Evolutionary conservation across 2,113 vertebrate species (phyloP).

Genomic region (Ondatra zibethicus): DNA sequence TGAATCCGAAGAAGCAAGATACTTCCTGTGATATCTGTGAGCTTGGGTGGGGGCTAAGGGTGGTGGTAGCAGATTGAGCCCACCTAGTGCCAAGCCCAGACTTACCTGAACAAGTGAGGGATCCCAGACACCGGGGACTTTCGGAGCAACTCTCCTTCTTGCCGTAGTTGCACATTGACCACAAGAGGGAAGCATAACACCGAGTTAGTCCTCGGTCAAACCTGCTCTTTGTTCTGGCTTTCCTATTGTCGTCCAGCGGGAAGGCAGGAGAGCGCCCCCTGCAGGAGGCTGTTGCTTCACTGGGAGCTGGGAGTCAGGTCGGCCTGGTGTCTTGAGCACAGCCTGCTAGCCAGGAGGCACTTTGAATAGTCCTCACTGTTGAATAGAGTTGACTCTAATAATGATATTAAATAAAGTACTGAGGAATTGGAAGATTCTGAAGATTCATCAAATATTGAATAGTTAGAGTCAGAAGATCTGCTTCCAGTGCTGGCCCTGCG

Average conservation of each 20-base stretch:
- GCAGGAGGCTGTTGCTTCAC: background rate
- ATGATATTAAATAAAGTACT: background rate
- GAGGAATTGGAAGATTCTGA: slow-evolving; percentile 13
- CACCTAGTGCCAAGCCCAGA: background rate
- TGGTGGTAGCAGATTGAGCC: background rate
- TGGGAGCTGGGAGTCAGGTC: background rate
- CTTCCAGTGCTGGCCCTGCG: background rate
- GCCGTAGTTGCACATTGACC: slow-evolving; percentile 68
- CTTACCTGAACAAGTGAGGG: background rate
- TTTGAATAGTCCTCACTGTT: background rate
- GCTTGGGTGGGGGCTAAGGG: background rate
- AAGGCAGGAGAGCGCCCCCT: slow-evolving; percentile 40
- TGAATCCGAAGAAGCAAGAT: background rate
- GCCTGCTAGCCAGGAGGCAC: background rate
- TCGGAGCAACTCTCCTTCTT: background rate
- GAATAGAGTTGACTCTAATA: slow-evolving; percentile 17
- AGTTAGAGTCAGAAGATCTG: background rate
- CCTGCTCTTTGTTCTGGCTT: slow-evolving; percentile 78
- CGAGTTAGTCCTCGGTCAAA: slow-evolving; percentile 57
- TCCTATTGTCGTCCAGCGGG: slow-evolving; percentile 21
- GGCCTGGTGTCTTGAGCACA: background rate
- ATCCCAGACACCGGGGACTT: background rate
- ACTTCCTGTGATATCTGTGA: background rate
- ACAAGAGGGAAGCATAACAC: slow-evolving; percentile 88
- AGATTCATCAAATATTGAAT: background rate